Percentiles rank a stretch among this genome's conserved stretches.
Evolutionary conservation across 2,888 invertebrate genomes (phyloP).

Genomic region (Coenonympha arcania): DNA sequence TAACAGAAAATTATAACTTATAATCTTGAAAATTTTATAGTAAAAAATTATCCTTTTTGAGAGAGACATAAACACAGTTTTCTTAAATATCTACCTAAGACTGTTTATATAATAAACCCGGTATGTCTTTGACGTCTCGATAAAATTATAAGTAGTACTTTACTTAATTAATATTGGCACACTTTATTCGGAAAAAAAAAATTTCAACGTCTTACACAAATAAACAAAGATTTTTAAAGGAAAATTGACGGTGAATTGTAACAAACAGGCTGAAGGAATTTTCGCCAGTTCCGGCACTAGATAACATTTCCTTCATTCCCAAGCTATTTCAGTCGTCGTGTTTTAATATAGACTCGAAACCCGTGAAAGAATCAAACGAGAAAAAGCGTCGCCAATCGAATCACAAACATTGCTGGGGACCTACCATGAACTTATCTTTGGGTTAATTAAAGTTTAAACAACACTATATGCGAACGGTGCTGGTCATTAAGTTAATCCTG

Average conservation of each 20-base stretch:
- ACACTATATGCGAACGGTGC: background rate
- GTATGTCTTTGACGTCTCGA: too few species aligned
- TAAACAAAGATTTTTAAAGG: background rate
- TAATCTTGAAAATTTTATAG: too few species aligned
- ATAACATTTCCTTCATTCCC: background rate
- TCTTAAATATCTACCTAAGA: too few species aligned
- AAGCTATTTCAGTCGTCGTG: constrained; percentile 1
- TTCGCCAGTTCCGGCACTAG: background rate
- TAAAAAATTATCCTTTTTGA: too few species aligned
- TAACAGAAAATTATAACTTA: too few species aligned
- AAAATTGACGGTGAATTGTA: background rate
- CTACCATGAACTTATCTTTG: background rate
- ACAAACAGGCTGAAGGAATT: constrained; percentile 3
- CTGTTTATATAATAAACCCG: too few species aligned
- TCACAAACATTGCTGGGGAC: constrained; percentile 10
- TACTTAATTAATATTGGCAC: too few species aligned
- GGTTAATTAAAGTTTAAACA: background rate
- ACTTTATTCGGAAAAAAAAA: too few species aligned
- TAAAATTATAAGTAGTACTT: too few species aligned
- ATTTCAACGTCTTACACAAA: background rate
- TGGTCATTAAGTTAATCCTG: background rate
- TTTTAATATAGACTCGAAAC: constrained; percentile 6
- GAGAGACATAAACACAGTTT: too few species aligned
- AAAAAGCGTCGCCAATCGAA: constrained; percentile 21
- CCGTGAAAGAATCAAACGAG: constrained; percentile 6